Evolutionary conservation across 2,113 vertebrate species (phyloP).

Genomic region (Poicephalus meyeri): DNA sequence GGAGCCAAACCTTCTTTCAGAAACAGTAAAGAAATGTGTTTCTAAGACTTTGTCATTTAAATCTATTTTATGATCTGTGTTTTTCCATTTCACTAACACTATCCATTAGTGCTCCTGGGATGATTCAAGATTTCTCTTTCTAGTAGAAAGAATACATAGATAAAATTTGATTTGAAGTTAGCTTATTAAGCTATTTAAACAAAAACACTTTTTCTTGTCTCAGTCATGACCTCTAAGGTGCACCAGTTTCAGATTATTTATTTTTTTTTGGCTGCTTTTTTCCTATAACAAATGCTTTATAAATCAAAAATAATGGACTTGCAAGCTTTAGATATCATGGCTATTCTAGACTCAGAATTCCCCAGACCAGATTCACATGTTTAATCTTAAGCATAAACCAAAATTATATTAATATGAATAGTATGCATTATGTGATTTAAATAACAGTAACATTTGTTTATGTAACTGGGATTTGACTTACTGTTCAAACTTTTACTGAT

Average conservation of each 20-base stretch:
- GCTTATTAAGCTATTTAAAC: background rate
- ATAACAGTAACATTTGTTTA: background rate
- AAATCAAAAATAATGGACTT: background rate
- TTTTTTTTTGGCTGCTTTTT: background rate
- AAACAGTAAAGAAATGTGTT: slow-evolving; percentile 3
- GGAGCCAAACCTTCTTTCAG: background rate
- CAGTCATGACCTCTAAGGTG: background rate
- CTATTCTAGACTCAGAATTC: background rate
- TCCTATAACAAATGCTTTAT: background rate
- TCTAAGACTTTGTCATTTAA: background rate
- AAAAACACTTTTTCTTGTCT: background rate
- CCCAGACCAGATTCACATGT: rapidly evolving
- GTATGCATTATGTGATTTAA: background rate
- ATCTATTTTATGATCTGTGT: background rate
- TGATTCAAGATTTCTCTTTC: background rate
- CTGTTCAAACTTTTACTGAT: background rate
- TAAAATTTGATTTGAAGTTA: background rate
- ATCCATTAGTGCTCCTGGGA: background rate
- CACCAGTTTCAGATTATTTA: background rate
- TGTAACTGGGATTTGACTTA: background rate
- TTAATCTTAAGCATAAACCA: background rate
- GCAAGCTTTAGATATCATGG: background rate
- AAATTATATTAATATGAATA: background rate
- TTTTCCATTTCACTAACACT: background rate
- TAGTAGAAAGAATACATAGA: background rate